phyloP scores from a whole-genome alignment of 2,113 vertebrate genomes.

The Nycticebus coucang region DNA sequence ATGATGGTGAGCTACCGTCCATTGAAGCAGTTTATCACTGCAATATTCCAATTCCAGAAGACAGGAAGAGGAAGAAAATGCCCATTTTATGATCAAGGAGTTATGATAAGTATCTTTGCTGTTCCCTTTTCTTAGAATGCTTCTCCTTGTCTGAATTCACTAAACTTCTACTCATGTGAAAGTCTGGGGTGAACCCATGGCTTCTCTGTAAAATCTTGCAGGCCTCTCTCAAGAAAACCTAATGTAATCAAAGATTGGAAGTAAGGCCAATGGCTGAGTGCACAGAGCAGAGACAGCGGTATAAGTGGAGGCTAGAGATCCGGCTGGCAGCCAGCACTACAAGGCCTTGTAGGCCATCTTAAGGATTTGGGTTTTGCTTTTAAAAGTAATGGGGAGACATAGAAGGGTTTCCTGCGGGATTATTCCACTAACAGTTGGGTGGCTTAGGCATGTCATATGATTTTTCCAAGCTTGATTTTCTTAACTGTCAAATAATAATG shows the following conservation, averaged over 20 bases:
- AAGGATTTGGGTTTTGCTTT: not conserved
- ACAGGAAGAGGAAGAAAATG: too few relatives aligned
- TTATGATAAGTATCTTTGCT: not conserved
- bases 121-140: not conserved
- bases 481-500: not conserved
- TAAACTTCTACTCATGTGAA: not conserved
- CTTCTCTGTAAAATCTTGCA: not conserved
- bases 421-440: not conserved
- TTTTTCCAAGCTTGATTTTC: not conserved
- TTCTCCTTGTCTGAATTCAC: not conserved
- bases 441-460: too few relatives aligned
- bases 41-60: not conserved
- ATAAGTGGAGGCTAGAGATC: fast-evolving
- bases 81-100: not conserved
- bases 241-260: not conserved
- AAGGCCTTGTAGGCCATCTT: fast-evolving
- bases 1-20: fast-evolving
- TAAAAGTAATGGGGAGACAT: not conserved
- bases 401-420: not conserved
- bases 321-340: fast-evolving
- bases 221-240: fast-evolving
- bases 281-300: too few relatives aligned
- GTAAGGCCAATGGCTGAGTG: fast-evolving
- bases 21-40: not conserved
- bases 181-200: too few relatives aligned